Evolutionary conservation across 2,888 invertebrate species (phyloP).

Genomic region (Euplexia lucipara): DNA sequence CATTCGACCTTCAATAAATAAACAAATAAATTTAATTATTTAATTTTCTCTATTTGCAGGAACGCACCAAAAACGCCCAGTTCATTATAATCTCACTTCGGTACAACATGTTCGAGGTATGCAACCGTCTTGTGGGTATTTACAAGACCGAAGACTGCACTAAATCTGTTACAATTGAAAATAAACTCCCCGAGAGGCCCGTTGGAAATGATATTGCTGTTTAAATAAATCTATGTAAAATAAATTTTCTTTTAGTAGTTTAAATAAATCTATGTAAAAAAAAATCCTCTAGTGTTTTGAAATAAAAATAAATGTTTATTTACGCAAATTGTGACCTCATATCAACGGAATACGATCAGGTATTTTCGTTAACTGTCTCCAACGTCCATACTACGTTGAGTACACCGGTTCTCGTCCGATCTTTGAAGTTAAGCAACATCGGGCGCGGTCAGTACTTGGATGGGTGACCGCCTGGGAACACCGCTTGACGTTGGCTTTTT

Average conservation of each 20-base stretch:
- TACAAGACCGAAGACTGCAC: constrained; percentile 98
- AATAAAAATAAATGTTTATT: too few species aligned
- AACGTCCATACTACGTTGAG: constrained; percentile 66
- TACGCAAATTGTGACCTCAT: too few species aligned
- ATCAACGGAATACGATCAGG: too few species aligned
- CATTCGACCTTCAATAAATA: too few species aligned
- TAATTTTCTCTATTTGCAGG: constrained; percentile 88
- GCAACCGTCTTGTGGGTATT: constrained; percentile 98
- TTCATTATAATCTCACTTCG: constrained; percentile 99
- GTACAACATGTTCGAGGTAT: constrained; percentile 99
- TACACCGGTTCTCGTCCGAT: constrained; percentile 87
- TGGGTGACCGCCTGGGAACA: constrained; percentile 85
- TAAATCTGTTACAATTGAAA: constrained; percentile 93
- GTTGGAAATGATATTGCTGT: constrained; percentile 27
- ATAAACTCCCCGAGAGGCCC: constrained; percentile 74
- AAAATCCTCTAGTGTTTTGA: too few species aligned
- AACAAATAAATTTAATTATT: background rate
- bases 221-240: constrained; percentile 27
- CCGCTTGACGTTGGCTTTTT: background rate
- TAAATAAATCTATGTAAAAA: too few species aligned
- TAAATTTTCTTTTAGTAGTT: constrained; percentile 5
- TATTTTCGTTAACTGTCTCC: too few species aligned
- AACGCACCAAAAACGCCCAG: constrained; percentile 98
- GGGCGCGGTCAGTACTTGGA: constrained; percentile 85
- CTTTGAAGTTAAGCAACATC: constrained; percentile 65